These are phyloP conservation scores for Poecilobothrus nobilitatus DNA, from an alignment of 2,888 invertebrate species.

Conservation along the genomic window DNA sequence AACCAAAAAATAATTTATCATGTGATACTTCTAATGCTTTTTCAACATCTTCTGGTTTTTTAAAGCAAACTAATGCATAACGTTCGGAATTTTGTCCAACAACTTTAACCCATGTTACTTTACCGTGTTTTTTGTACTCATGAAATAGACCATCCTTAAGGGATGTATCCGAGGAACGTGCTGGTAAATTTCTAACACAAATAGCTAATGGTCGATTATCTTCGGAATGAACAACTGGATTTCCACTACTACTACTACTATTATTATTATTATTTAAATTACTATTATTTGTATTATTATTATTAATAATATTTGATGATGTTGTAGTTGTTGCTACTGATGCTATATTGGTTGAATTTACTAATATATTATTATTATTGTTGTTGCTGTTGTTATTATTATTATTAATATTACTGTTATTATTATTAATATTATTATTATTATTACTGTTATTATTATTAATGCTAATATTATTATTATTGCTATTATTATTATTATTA, in stretches of 20 bases:
- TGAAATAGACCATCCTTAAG: slow-evolving; percentile 96
- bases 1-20: slow-evolving; percentile 94
- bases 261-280: slow-evolving; percentile 26
- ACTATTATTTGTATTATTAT: neutral
- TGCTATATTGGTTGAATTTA: neutral
- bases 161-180: slow-evolving; percentile 85
- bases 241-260: slow-evolving; percentile 29
- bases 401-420: neutral
- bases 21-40: slow-evolving; percentile 93
- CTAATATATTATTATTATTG: neutral
- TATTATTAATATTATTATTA: neutral
- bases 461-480: neutral
- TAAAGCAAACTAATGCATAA: slow-evolving; percentile 91
- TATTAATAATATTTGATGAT: neutral
- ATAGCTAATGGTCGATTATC: slow-evolving; percentile 72
- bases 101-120: slow-evolving; percentile 91
- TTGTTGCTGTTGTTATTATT: neutral
- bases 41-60: slow-evolving; percentile 93
- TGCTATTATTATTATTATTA: neutral
- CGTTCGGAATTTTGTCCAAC: slow-evolving; percentile 85
- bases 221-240: slow-evolving; percentile 45
- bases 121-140: slow-evolving; percentile 97
- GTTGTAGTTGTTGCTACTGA: too few species aligned
- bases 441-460: neutral
- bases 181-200: slow-evolving; percentile 83